Evolutionary conservation across 2,113 vertebrate genomes (phyloP), one percentile per base, ranked within the genome.

Genomic region (Corythornis madagascariensis): DNA sequence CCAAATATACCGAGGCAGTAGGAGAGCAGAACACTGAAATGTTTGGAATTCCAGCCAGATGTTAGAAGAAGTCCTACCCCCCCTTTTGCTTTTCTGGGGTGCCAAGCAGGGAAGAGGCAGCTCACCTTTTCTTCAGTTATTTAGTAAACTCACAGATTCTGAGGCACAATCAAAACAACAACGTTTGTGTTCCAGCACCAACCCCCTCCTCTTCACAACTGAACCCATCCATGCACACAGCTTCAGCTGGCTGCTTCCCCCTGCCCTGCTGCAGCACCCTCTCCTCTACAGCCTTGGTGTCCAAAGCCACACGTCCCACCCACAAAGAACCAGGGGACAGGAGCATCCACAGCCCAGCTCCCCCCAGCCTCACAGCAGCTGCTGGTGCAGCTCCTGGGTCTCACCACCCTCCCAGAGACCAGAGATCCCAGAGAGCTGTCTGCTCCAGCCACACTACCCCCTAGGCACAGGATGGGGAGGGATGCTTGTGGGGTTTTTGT

Each of bases 401-500:
- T 52, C 9, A 21, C 5, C 92, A 75, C 25, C 84, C 78, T 64
- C 70, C 6, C 61, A 45, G 31, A 64, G 59, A 43, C 11, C 79
- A 76, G 63, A 53, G 7, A 52, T 63, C 76, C 83, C 45, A n/a
- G 33, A 3, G 1, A 10, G 47, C 43, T 33, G 10, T n/a, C 3
- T 50, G 52, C 78, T 72, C 82, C 75, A 66, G 40, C 53, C 66
- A 6, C 7, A 0, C 43, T 9, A 25, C 89, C 53, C 65, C 79
- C 31, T 7, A 1, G 26, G 29, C 2, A 67, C 20, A 10, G 55
- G 31, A 29, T 7, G 26, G 47, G 33, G 4, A 83, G 42, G n/a
- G 43, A 60, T 0, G 6, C 6, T 0, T 28, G 17, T 1, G 38
- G 35, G 16, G 9, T 13, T 8, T 8, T 55, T n/a, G 5, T 18